These are phyloP conservation scores for Cossypha heuglini DNA, from an alignment of 2,797 vertebrate genomes.

Conservation along the genomic window DNA sequence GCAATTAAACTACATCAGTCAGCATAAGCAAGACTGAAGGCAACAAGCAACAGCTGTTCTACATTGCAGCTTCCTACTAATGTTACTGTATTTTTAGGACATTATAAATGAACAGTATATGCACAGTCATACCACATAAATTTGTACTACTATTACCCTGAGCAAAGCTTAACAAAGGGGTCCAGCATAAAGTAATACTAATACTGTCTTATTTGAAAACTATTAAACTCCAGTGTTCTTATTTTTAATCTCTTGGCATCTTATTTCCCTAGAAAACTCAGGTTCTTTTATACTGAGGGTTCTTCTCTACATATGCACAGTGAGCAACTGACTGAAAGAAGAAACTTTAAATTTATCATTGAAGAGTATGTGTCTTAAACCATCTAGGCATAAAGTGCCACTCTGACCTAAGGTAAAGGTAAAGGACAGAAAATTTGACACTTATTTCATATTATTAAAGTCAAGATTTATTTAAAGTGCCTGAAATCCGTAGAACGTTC, in stretches of 20 bases:
- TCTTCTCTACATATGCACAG: background rate
- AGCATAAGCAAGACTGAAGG: background rate
- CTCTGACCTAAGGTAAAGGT: background rate
- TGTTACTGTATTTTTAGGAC: background rate
- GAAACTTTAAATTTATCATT: background rate
- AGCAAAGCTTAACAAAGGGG: background rate
- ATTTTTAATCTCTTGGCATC: background rate
- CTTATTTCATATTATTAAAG: background rate
- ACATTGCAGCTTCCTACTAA: background rate
- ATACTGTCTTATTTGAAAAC: background rate
- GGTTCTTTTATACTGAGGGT: background rate
- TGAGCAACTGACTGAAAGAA: background rate
- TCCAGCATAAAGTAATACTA: background rate
- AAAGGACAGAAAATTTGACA: background rate
- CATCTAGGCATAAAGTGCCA: background rate
- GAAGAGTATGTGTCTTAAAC: background rate
- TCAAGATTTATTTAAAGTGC: background rate
- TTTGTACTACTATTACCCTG: background rate
- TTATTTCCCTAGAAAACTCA: background rate
- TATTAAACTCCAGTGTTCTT: background rate
- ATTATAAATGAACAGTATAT: background rate
- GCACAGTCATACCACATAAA: background rate
- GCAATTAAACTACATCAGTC: background rate
- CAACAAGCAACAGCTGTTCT: background rate
- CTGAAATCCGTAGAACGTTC: background rate